Conservation (phyloP, 2,113 vertebrate species). For the Rhineura floridana region DNA sequence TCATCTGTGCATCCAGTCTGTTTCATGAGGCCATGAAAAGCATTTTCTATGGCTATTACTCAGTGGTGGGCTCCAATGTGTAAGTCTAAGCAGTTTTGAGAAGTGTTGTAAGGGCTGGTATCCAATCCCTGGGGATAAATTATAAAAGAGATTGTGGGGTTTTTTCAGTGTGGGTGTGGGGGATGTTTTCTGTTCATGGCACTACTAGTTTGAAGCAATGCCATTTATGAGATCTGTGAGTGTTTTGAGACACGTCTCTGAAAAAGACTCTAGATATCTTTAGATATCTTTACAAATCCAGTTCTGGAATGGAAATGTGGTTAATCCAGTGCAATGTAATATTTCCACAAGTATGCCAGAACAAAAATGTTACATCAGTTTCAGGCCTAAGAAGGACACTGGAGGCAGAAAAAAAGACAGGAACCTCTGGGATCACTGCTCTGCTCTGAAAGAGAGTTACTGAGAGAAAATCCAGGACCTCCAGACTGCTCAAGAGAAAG, state of each 20-base stretch:
- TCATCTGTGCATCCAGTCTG: background rate
- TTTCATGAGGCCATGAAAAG: no score
- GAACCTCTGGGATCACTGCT: background rate
- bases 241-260: background rate
- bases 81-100: no score
- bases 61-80: no score
- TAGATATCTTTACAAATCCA: background rate
- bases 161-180: no score
- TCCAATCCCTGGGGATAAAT: no score
- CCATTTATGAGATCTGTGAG: no score
- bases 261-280: background rate
- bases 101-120: no score
- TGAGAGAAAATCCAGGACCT: background rate
- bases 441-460: no score
- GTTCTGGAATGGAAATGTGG: background rate
- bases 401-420: background rate
- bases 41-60: no score
- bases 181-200: no score
- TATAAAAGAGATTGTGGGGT: no score
- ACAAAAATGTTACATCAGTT: background rate
- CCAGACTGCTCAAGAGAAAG: background rate
- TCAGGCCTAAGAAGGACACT: background rate
- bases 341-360: background rate
- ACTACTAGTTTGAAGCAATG: background rate
- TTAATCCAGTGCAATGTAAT: background rate